Evolutionary conservation across 1,140 invertebrate genomes (phyloP), one percentile per base, ranked within the genome.

Genomic region (Nylanderia fulva): DNA sequence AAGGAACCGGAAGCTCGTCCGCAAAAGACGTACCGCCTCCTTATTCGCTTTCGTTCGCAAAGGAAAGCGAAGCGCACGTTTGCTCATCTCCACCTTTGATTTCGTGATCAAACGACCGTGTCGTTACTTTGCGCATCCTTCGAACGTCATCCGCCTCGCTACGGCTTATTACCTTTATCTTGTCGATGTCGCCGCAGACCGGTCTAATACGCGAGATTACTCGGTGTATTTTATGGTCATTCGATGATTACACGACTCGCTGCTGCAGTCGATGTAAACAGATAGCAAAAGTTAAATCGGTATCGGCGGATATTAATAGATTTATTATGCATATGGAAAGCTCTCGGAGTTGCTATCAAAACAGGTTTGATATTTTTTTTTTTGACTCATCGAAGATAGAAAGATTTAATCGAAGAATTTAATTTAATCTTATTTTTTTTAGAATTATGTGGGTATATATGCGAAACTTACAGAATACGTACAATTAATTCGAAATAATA

Each of bases 1-100:
- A 88, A 91, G 89, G 89, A 91, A 91, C 89, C 90, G 90, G 89
- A 91, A 90, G 89, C 75, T 77, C 24, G 27, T 21, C 36, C 71
- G 58, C 83, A 87, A 66, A 79, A 71, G 71, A 75, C 71, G 11
- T 61, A 87, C 60, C 60, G 76, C 80, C 74, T 63, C 64, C 68
- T 72, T n/a, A n/a, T n/a, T 24, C 33, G 56, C 74, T 76, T 83
- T 56, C 27, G 15, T 48, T 56, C 56, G 21, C 69, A 54, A 80
- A 54, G 42, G 80, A 84, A 64, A 79, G 66, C 75, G 52, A 68
- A 79, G 42, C 24, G 33, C 64, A 72, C 72, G 39, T 15, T 24
- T 45, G 77, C 68, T 56, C 24, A n/a, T 27, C 79, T 36, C 52
- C 58, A 39, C 24, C 24, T 39, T 72, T 56, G 69, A 74, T 66